Percentiles rank a stretch among this genome's conserved stretches.
phyloP scores from a whole-genome alignment of 2,888 invertebrate genomes.

The Mesorhabditis spiculigera region DNA sequence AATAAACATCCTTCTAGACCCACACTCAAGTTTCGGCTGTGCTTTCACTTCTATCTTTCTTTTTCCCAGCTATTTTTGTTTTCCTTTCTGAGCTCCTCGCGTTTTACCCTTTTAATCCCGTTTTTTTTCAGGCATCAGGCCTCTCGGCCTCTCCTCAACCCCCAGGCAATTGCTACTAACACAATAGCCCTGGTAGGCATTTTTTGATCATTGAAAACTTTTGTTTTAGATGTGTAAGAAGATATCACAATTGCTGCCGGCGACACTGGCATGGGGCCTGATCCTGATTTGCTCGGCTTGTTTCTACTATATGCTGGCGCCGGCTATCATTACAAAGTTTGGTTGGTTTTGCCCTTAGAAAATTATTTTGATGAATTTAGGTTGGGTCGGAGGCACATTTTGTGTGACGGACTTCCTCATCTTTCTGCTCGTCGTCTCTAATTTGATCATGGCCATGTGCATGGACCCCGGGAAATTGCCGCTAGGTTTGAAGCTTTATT shows the following conservation, averaged over 20 bases:
- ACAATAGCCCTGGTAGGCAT: not conserved
- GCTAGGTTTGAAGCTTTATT: not conserved
- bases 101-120: no score
- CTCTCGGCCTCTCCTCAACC: no score
- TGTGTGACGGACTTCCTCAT: slow-evolving; percentile 88
- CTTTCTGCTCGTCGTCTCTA: slow-evolving; percentile 93
- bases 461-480: slow-evolving; percentile 65
- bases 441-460: slow-evolving; percentile 96
- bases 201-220: not conserved
- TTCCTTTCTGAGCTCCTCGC: no score
- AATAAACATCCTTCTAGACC: no score
- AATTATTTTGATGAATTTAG: not conserved
- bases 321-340: slow-evolving; percentile 24
- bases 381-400: slow-evolving; percentile 28
- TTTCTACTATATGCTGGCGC: slow-evolving; percentile 47
- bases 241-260: slow-evolving; percentile 93
- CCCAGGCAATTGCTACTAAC: no score
- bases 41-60: no score
- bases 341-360: slow-evolving; percentile 16
- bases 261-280: slow-evolving; percentile 95
- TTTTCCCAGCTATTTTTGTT: no score
- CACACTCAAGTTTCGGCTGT: no score
- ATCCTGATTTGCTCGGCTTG: slow-evolving; percentile 69
- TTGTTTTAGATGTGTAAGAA: slow-evolving; percentile 72
- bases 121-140: no score